Evolutionary conservation across 2,113 vertebrate genomes (phyloP), one percentile per base, ranked within the genome.

Genomic region (Microcebus lehilahytsara): DNA sequence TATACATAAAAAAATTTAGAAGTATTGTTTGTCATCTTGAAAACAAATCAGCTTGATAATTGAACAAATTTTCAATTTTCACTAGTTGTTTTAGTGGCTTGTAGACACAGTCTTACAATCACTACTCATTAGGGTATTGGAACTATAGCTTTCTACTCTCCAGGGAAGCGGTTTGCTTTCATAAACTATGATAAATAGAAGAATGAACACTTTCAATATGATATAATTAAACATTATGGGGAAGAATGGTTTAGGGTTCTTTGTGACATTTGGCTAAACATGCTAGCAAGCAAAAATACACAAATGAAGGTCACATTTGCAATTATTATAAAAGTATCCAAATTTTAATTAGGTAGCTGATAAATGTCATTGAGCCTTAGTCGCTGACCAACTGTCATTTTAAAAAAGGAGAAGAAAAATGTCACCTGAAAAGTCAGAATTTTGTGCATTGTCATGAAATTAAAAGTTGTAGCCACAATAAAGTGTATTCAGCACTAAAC

Each of bases 251-350:
- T 98, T 98, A 92, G 91, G 93, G 66, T 98, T 98, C 98, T 98
- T 97, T 96, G 69, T 99, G 99, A 98, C 98, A 99, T 99, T 99
- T 99, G 96, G 96, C 98, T 98, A 98, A 99, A 98, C 97, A 97
- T 97, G 96, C 91, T 98, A 97, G 96, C 96, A 98, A 93, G 22
- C 97, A 98, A 98, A 98, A 98, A 98, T 95, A 98, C 53, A 98
- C 97, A 98, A 98, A 98, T 97, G 98, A 99, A 99, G 98, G 99
- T 99, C 99, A 99, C 98, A 99, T 99, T 99, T 99, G 98, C 98
- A 99, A 99, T 98, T 99, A 98, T 98, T 99, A 99, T 99, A 97
- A 98, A 96, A 98, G 64, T 93, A 93, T 92, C 74, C 97, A 98
- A 84, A 97, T 98, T 98, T 99, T 98, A 99, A 99, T 99, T 98